Base-by-base conservation (phyloP, 1,140 invertebrate species). In the Platyscapa corneri region DNA sequence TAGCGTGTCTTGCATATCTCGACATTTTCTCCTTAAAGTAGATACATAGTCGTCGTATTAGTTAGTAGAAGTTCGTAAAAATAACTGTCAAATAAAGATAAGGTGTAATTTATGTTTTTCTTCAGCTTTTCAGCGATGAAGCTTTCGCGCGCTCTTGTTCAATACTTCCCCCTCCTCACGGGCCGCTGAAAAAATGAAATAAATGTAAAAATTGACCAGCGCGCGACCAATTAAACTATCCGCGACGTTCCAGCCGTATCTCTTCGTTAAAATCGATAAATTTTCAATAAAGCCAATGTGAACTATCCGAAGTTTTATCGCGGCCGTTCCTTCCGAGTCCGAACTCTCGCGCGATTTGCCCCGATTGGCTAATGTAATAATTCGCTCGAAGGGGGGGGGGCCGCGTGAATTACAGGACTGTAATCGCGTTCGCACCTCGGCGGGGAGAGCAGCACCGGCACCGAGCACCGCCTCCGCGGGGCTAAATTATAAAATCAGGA, bases 311-410 rank as follows among this genome's bases (percentile, higher is more conserved):
- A 14, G 39, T 0, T n/a, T 74, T 42, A 74, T 74, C 70, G 37
- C 20, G 8, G 8, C 23, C n/a, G 27, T 23, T 5, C 70, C 16
- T 20, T 34, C 6, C 34, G 6, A 7, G 8, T 3, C 42, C 34
- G 18, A 39, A 72, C 67, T 72, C 42, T 27, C n/a, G 39, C 74
- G 67, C 34, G 76, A 53, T 83, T 83, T 83, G 76, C 64, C 53
- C 37, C 32, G 42, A 83, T 60, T 65, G 34, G 82, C 74, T 39
- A 74, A n/a, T n/a, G n/a, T n/a, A n/a, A 76, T 83, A 83, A 83
- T 83, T 76, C 74, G 72, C 8, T 67, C 3, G 37, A 14, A 1
- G 37, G 23, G n/a, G n/a, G n/a, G n/a, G n/a, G n/a, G n/a, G 0
- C 32, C 39, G 78, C 64, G 20, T 70, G 64, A 81, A 49, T 67